These are phyloP conservation scores for Hippocampus guttulatus DNA, from an alignment of 2,113 vertebrate genomes.

Conservation along the genomic window DNA sequence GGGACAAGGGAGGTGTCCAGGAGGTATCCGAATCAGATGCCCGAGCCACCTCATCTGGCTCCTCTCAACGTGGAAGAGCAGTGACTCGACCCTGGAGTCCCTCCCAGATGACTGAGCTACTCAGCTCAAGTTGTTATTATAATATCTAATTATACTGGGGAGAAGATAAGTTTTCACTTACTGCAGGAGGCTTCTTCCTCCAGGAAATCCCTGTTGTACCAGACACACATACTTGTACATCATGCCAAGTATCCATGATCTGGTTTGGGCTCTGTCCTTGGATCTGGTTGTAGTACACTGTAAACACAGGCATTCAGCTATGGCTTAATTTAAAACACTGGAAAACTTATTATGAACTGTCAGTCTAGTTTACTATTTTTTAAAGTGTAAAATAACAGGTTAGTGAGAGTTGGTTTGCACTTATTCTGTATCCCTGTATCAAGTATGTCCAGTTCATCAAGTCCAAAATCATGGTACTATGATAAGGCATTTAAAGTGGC, in stretches of 20 bases:
- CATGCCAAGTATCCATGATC: slow-evolving; percentile 31
- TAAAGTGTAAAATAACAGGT: not conserved
- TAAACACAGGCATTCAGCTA: slow-evolving; percentile 7
- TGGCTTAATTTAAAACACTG: not conserved
- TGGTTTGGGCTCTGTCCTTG: slow-evolving; percentile 29
- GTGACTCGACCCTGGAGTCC: too few relatives aligned
- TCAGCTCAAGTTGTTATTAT: not conserved
- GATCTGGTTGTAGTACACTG: slow-evolving; percentile 44
- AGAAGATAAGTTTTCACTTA: slow-evolving; percentile 28
- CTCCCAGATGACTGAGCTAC: too few relatives aligned
- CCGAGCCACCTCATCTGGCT: too few relatives aligned
- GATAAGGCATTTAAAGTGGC: not conserved
- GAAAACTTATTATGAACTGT: not conserved
- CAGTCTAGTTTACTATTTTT: not conserved
- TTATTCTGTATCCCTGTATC: not conserved
- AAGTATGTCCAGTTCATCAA: not conserved
- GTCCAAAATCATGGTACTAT: not conserved
- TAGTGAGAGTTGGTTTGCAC: not conserved
- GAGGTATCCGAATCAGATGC: too few relatives aligned
- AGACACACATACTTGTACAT: slow-evolving; percentile 79
- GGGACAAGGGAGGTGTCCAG: too few relatives aligned
- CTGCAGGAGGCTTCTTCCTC: slow-evolving; percentile 75
- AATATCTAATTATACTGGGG: not conserved
- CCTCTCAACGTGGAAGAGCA: too few relatives aligned
- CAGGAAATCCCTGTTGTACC: slow-evolving; percentile 88